Evolutionary conservation across 2,113 vertebrate genomes (phyloP).

Genomic region (Lipophrys pholis): DNA sequence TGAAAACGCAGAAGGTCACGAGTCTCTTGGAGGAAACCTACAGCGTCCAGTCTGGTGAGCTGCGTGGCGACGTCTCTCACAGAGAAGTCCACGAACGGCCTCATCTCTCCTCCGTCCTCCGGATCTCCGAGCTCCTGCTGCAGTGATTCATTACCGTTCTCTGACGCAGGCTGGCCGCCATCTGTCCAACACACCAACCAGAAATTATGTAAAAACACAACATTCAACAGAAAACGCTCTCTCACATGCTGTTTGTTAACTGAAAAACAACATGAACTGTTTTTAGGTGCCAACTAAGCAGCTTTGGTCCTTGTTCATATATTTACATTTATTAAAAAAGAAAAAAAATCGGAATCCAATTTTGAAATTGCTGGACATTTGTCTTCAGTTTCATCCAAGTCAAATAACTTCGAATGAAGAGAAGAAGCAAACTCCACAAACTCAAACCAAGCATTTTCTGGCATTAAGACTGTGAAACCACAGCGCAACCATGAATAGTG

Average conservation of each 20-base stretch:
- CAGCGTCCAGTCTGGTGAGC: slow-evolving; percentile 88
- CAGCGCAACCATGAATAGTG: too few relatives aligned
- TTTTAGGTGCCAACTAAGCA: too few relatives aligned
- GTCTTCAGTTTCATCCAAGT: too few relatives aligned
- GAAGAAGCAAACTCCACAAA: too few relatives aligned
- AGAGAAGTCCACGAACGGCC: slow-evolving; percentile 79
- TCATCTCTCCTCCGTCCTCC: slow-evolving; percentile 41
- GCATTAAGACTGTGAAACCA: too few relatives aligned
- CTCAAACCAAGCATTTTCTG: too few relatives aligned
- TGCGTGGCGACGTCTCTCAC: slow-evolving; percentile 86
- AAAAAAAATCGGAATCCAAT: too few relatives aligned
- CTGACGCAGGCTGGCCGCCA: slow-evolving; percentile 39
- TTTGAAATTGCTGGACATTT: too few relatives aligned
- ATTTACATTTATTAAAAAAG: too few relatives aligned
- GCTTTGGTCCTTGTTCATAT: too few relatives aligned
- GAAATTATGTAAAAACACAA: slow-evolving; percentile 9
- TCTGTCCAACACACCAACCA: slow-evolving; percentile 47
- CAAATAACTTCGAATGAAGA: too few relatives aligned
- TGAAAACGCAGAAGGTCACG: not conserved
- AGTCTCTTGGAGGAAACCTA: slow-evolving; percentile 66
- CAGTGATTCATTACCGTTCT: not conserved
- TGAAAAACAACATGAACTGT: too few relatives aligned
- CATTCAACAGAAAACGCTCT: not conserved
- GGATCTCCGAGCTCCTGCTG: slow-evolving; percentile 22
- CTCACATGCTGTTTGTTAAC: not conserved